Conservation (phyloP, 1,140 invertebrate species). For the Papilio xuthus region DNA sequence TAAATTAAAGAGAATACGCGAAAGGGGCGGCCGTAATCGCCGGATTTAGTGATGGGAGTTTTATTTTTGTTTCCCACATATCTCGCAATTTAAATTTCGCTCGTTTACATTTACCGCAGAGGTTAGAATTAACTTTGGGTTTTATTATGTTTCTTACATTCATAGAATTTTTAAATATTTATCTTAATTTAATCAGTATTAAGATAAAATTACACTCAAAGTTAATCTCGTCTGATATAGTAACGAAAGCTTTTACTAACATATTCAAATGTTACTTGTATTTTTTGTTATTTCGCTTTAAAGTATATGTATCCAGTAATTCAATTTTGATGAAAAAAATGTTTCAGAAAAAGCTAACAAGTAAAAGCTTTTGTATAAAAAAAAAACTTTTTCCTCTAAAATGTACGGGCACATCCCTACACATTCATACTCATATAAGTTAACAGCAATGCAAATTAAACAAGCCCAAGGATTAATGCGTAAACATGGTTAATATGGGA, state of each 20-base stretch:
- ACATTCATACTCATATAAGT: background rate
- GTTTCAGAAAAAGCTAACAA: background rate
- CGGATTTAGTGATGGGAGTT: background rate
- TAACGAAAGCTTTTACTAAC: too few relatives aligned
- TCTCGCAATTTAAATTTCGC: background rate
- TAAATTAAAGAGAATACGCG: constrained; percentile 20
- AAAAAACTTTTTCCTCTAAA: background rate
- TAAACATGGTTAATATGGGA: constrained; percentile 10
- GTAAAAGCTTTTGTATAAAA: background rate
- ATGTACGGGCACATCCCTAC: background rate
- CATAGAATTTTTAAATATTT: too few relatives aligned
- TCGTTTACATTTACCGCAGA: background rate
- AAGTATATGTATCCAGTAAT: too few relatives aligned
- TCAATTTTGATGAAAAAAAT: background rate
- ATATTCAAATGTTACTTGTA: too few relatives aligned
- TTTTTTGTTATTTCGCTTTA: too few relatives aligned
- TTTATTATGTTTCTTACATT: background rate
- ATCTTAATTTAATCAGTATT: too few relatives aligned
- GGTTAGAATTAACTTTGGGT: background rate
- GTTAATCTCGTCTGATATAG: too few relatives aligned
- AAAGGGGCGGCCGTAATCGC: background rate
- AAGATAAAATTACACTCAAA: too few relatives aligned
- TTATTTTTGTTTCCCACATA: background rate
- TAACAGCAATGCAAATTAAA: constrained; percentile 18
- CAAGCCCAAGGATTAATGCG: constrained; percentile 20